phyloP scores from a whole-genome alignment of 64 coral and sea anemone species.

The Orbicella faveolata region DNA sequence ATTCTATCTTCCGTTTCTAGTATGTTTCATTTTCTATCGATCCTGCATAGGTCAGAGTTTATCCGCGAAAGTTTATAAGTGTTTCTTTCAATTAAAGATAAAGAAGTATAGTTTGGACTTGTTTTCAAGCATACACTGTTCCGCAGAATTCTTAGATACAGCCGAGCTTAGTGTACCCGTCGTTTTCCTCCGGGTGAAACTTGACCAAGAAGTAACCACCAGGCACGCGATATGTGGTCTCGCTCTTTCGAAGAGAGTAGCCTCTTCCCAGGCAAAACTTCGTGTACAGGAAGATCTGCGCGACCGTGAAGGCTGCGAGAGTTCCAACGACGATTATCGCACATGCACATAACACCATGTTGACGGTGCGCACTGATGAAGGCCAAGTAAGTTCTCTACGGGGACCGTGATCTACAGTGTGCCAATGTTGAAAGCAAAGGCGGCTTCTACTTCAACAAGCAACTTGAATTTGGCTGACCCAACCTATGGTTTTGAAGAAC shows the following conservation, averaged over 20 bases:
- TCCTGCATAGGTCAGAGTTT: no score
- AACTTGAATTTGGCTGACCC: no score
- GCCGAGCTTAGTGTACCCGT: neutral
- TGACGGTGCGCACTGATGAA: neutral
- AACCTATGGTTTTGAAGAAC: no score
- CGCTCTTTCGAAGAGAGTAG: neutral
- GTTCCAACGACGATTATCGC: slow-evolving; percentile 27
- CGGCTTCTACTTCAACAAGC: no score
- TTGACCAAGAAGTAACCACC: slow-evolving; percentile 20
- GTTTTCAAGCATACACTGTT: no score
- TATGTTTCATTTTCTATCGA: no score
- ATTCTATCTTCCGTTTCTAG: no score
- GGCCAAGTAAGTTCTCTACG: neutral
- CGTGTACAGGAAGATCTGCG: slow-evolving; percentile 8
- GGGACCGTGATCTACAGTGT: neutral
- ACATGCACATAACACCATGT: slow-evolving; percentile 12
- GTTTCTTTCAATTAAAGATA: no score
- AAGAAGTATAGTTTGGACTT: no score
- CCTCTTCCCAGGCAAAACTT: slow-evolving; percentile 8
- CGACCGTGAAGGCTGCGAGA: slow-evolving; percentile 3
- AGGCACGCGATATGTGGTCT: slow-evolving; percentile 5
- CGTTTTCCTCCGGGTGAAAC: slow-evolving; percentile 4
- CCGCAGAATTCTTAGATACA: neutral
- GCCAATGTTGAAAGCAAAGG: neutral
- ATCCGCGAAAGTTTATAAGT: no score